These are phyloP conservation scores for Pardosa pseudoannulata DNA, from an alignment of 2,888 invertebrate species.

Conservation along the genomic window DNA sequence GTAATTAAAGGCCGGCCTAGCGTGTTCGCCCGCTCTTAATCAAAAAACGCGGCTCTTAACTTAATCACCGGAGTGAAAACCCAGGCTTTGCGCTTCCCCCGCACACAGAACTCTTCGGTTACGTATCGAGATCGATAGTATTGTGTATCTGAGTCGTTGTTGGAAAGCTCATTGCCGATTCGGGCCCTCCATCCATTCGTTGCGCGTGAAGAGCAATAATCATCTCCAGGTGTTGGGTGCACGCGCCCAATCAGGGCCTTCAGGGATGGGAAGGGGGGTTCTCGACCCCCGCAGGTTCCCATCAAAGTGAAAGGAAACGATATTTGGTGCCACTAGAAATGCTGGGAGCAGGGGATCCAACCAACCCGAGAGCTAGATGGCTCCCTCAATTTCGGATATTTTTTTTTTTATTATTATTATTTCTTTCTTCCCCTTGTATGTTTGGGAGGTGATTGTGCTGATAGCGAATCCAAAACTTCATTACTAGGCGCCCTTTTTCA, in stretches of 20 bases:
- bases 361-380: background rate
- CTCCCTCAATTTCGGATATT: background rate
- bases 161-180: slow-evolving; percentile 37
- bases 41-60: slow-evolving; percentile 52
- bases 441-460: slow-evolving; percentile 7
- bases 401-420: too few species aligned
- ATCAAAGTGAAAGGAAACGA: slow-evolving; percentile 29
- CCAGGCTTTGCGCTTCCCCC: background rate
- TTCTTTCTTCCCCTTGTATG: background rate
- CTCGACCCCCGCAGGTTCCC: slow-evolving; percentile 15
- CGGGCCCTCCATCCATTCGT: slow-evolving; percentile 32
- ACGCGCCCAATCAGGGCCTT: slow-evolving; percentile 57
- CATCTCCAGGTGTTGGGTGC: slow-evolving; percentile 71
- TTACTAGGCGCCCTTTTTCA: background rate
- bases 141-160: background rate
- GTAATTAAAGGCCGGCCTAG: slow-evolving; percentile 49
- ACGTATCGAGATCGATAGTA: slow-evolving; percentile 43
- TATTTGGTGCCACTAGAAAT: slow-evolving; percentile 26
- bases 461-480: slow-evolving; percentile 11
- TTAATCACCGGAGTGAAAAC: slow-evolving; percentile 55
- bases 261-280: slow-evolving; percentile 33
- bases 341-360: background rate
- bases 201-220: slow-evolving; percentile 63
- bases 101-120: slow-evolving; percentile 30
- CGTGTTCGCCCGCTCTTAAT: slow-evolving; percentile 41